Percentiles rank a stretch among this genome's conserved stretches.
phyloP scores from a whole-genome alignment of 2,797 vertebrate genomes.

The Rhinophrynus dorsalis region DNA sequence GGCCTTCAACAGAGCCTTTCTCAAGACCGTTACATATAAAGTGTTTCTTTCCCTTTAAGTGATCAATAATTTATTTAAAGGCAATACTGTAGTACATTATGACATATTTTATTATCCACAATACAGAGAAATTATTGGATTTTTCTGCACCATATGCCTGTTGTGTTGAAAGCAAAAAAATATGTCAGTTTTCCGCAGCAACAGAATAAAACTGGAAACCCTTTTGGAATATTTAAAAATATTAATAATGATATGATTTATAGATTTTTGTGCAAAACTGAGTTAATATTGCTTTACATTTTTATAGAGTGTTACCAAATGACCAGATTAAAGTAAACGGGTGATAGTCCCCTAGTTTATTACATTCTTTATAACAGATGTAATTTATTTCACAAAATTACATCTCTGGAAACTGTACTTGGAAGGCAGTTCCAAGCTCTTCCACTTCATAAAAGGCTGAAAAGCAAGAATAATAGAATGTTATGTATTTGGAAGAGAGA shows the following conservation, averaged over 20 bases:
- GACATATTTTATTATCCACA: too few relatives aligned
- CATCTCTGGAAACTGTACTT: neutral
- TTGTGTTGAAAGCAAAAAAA: neutral
- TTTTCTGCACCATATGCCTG: neutral
- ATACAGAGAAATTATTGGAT: too few relatives aligned
- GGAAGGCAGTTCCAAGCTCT: neutral
- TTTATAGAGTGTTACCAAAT: conserved; percentile 43
- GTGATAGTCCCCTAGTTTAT: conserved; percentile 13
- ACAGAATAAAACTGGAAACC: neutral
- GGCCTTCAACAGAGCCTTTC: too few relatives aligned
- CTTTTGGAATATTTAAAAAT: neutral
- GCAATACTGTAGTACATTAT: too few relatives aligned
- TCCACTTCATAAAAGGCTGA: neutral
- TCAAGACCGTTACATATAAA: too few relatives aligned
- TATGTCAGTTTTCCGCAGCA: neutral
- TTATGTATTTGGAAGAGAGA: too few relatives aligned
- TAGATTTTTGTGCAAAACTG: conserved; percentile 14
- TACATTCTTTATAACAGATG: neutral
- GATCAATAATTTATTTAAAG: too few relatives aligned
- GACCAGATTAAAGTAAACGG: conserved; percentile 38
- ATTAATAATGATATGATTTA: conserved; percentile 36
- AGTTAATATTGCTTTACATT: conserved; percentile 26
- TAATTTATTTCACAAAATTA: conserved; percentile 22
- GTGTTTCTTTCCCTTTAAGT: too few relatives aligned
- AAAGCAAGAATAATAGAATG: too few relatives aligned